phyloP scores from a whole-genome alignment of 92 coral and sea anemone genomes.

The Porites divaricata region DNA sequence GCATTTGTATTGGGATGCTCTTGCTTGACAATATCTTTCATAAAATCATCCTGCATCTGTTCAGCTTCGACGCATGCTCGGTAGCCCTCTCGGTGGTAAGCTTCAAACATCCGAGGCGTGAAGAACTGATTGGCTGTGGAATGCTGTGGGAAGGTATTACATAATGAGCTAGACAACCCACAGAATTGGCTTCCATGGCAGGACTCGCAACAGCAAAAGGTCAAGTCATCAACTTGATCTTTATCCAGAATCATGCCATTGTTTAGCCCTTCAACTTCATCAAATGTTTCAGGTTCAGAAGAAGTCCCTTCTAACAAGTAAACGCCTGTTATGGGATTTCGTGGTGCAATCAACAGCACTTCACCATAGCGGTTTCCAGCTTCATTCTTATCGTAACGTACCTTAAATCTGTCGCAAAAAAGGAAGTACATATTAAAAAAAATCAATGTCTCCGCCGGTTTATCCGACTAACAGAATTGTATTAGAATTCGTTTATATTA shows the following conservation, averaged over 20 bases:
- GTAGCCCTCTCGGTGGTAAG: neutral
- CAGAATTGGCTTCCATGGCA: constrained; percentile 30
- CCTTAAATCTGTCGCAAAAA: constrained; percentile 28
- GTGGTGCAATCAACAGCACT: constrained; percentile 1
- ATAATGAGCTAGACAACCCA: constrained; percentile 29
- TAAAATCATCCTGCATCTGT: no score
- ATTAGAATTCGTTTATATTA: no score
- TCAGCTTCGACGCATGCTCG: neutral
- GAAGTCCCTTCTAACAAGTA: neutral
- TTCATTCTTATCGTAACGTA: neutral
- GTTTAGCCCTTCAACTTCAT: neutral
- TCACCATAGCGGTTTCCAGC: neutral
- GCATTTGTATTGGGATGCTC: neutral
- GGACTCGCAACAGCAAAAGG: constrained; percentile 62
- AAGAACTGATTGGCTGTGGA: constrained; percentile 68
- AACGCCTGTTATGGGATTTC: neutral
- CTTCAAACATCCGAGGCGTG: constrained; percentile 51
- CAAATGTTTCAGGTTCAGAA: neutral
- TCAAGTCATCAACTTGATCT: constrained; percentile 37
- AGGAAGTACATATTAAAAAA: neutral
- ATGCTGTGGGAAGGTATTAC: constrained; percentile 59
- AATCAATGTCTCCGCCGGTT: no score
- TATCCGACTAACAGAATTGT: no score
- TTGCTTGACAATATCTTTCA: neutral
- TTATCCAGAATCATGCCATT: neutral